Conservation (phyloP, 2,888 invertebrate species). For the Leistus spinibarbis region DNA sequence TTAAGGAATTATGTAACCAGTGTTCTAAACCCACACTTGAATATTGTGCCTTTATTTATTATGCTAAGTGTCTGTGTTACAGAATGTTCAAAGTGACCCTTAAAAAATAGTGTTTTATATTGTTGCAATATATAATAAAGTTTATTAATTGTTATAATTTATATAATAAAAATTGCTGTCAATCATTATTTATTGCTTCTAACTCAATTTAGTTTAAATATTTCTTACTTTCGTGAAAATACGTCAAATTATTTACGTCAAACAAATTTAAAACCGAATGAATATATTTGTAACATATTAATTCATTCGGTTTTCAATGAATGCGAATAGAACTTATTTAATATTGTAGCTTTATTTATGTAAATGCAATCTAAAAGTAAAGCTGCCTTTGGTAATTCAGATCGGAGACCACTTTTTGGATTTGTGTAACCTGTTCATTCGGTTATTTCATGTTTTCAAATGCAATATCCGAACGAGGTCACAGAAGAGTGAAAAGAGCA, state of each 20-base stretch:
- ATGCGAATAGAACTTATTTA: too few species aligned
- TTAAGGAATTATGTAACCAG: conserved; percentile 28
- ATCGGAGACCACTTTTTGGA: too few species aligned
- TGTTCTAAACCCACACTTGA: conserved; percentile 30
- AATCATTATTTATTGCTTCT: neutral
- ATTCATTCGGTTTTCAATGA: too few species aligned
- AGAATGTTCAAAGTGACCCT: conserved; percentile 37
- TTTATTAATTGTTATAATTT: conserved; percentile 34
- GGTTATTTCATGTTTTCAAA: too few species aligned
- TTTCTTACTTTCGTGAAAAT: neutral
- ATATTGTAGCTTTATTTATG: too few species aligned
- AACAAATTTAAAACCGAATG: neutral
- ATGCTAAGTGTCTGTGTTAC: conserved; percentile 35
- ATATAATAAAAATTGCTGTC: conserved; percentile 5
- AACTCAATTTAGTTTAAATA: neutral
- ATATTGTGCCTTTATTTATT: conserved; percentile 38
- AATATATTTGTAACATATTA: too few species aligned
- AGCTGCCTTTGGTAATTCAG: too few species aligned
- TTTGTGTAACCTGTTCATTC: too few species aligned
- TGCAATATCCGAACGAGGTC: too few species aligned
- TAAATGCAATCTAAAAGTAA: too few species aligned
- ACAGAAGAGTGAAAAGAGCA: too few species aligned
- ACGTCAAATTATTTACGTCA: too few species aligned
- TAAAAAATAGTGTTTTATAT: conserved; percentile 11
- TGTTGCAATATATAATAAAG: conserved; percentile 31